A percentile compares a stretch with the other conserved stretches of the same genome.
These are phyloP conservation scores for Platycheirus rosarum DNA, from an alignment of 2,888 invertebrate species.

Conservation along the genomic window DNA sequence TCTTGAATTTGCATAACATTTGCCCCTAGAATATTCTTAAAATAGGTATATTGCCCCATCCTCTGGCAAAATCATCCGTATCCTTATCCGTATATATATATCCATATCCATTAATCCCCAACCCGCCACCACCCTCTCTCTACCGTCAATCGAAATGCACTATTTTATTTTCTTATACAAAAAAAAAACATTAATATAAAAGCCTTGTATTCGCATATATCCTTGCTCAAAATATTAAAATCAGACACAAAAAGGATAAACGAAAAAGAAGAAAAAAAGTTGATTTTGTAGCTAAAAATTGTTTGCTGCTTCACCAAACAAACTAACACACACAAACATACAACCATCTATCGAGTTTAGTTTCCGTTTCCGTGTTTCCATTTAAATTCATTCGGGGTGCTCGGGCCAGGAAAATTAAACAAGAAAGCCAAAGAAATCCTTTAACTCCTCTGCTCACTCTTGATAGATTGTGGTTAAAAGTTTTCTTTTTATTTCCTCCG, in stretches of 20 bases:
- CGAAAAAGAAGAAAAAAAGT: slow-evolving; percentile 22
- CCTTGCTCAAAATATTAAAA: slow-evolving; percentile 68
- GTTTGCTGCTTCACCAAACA: slow-evolving; percentile 63
- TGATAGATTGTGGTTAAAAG: slow-evolving; percentile 66
- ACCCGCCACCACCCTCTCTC: background rate
- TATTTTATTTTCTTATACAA: slow-evolving; percentile 60
- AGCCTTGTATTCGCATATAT: slow-evolving; percentile 66
- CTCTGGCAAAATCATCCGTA: slow-evolving; percentile 31
- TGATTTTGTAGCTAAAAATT: slow-evolving; percentile 70
- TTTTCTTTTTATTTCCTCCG: slow-evolving; percentile 56
- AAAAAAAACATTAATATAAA: slow-evolving; percentile 32
- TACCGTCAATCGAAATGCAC: slow-evolving; percentile 60
- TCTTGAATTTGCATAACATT: slow-evolving; percentile 71
- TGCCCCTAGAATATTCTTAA: slow-evolving; percentile 48
- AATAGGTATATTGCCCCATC: slow-evolving; percentile 9
- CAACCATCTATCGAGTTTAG: slow-evolving; percentile 6
- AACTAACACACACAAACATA: slow-evolving; percentile 23
- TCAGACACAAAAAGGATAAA: slow-evolving; percentile 66
- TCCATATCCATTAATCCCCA: background rate
- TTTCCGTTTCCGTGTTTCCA: slow-evolving; percentile 7
- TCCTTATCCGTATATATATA: background rate
- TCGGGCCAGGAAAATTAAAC: slow-evolving; percentile 60
- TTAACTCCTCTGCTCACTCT: slow-evolving; percentile 49
- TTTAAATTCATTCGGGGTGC: slow-evolving; percentile 53
- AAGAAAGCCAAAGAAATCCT: slow-evolving; percentile 27